Evolutionary conservation across 2,888 invertebrate species (phyloP).

Genomic region (Elegia similella): DNA sequence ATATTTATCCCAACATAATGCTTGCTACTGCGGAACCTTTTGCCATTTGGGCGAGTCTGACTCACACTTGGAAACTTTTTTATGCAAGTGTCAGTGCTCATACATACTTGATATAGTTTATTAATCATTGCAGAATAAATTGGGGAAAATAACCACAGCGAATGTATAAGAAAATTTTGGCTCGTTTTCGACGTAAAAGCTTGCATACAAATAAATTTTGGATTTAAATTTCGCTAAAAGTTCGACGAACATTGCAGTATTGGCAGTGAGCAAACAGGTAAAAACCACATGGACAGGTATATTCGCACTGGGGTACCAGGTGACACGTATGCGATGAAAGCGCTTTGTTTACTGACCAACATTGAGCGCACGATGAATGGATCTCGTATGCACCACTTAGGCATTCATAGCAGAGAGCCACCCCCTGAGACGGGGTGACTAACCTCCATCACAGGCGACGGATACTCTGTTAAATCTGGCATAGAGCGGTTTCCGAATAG

Average conservation of each 20-base stretch:
- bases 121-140: too few species aligned
- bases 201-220: background rate
- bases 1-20: too few species aligned
- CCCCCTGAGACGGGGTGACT: slow-evolving; percentile 59
- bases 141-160: too few species aligned
- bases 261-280: background rate
- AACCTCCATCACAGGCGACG: slow-evolving; percentile 52
- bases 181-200: background rate
- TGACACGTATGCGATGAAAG: slow-evolving; percentile 62
- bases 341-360: slow-evolving; percentile 62
- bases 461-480: slow-evolving; percentile 30
- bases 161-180: background rate
- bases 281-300: background rate
- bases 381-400: slow-evolving; percentile 57
- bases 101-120: too few species aligned
- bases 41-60: too few species aligned
- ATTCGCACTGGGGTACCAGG: slow-evolving; percentile 63
- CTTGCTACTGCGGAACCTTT: too few species aligned
- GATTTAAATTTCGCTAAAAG: background rate
- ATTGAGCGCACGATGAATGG: slow-evolving; percentile 60
- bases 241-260: background rate
- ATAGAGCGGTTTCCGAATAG: slow-evolving; percentile 24
- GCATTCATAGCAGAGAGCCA: slow-evolving; percentile 62
- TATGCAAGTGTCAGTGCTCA: too few species aligned
- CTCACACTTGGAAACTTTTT: too few species aligned